Evolutionary conservation across 2,797 vertebrate genomes (phyloP).

Genomic region (Prionace glauca): DNA sequence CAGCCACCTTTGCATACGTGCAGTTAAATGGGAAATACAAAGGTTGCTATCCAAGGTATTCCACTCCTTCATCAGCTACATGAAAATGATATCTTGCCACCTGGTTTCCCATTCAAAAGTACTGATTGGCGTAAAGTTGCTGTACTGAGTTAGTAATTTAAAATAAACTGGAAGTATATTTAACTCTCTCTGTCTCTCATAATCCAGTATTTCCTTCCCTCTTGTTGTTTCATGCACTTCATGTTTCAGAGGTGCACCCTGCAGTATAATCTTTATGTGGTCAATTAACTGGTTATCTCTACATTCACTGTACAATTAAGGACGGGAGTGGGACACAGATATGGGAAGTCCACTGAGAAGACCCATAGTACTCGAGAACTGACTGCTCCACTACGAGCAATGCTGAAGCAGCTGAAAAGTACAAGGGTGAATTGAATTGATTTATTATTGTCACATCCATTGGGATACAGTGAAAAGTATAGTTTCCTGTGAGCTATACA

Average conservation of each 20-base stretch:
- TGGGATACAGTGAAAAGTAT: too few relatives aligned
- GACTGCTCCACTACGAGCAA: not conserved
- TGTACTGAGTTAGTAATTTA: not conserved
- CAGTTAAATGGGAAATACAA: not conserved
- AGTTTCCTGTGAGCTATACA: too few relatives aligned
- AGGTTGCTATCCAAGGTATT: not conserved
- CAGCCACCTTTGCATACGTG: not conserved
- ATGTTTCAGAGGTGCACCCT: too few relatives aligned
- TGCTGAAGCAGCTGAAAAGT: not conserved
- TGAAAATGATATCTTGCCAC: not conserved
- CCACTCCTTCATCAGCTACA: not conserved
- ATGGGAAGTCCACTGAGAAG: not conserved
- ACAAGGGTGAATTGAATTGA: not conserved
- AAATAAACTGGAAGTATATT: not conserved
- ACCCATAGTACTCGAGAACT: not conserved
- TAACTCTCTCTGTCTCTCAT: not conserved
- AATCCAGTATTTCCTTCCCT: not conserved
- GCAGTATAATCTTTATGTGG: too few relatives aligned
- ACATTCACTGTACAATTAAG: too few relatives aligned
- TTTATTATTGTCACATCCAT: too few relatives aligned
- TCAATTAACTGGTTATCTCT: too few relatives aligned
- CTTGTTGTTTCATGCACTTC: not conserved
- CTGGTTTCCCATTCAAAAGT: not conserved
- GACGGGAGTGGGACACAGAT: not conserved
- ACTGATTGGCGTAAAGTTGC: too few relatives aligned